Evolutionary conservation across 2,797 vertebrate species (phyloP).

Genomic region (Pyrocephalus nanus): DNA sequence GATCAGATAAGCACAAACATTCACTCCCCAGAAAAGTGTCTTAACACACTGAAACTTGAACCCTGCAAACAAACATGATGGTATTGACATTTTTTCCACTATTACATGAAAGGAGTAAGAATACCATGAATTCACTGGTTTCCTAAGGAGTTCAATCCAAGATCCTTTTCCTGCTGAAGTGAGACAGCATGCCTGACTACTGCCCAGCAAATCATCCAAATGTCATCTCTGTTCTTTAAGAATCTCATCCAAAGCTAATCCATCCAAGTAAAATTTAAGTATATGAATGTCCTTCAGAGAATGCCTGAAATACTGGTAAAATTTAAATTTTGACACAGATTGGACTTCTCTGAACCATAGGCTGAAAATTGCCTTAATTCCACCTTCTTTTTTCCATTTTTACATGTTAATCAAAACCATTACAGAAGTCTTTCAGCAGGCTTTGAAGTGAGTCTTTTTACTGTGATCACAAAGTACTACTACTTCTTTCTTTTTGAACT

Average conservation of each 20-base stretch:
- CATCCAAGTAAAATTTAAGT: background rate
- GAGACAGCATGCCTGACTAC: background rate
- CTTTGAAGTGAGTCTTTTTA: background rate
- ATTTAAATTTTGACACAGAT: background rate
- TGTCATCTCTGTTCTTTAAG: background rate
- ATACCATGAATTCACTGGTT: background rate
- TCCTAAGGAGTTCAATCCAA: background rate
- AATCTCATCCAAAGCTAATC: background rate
- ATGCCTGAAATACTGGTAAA: background rate
- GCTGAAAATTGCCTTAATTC: background rate
- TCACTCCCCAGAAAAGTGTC: background rate
- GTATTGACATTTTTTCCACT: background rate
- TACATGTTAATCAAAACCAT: background rate
- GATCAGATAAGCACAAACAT: background rate
- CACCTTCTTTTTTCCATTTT: background rate
- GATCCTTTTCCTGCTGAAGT: background rate
- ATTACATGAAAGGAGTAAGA: background rate
- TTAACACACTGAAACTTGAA: background rate
- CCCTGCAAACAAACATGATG: background rate
- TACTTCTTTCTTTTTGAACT: background rate
- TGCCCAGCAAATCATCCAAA: background rate
- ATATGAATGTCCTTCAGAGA: background rate
- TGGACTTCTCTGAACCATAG: background rate
- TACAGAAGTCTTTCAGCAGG: background rate
- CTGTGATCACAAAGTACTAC: background rate